These are phyloP conservation scores for Thinocorus orbignyianus DNA, from an alignment of 2,113 vertebrate species.

Conservation along the genomic window DNA sequence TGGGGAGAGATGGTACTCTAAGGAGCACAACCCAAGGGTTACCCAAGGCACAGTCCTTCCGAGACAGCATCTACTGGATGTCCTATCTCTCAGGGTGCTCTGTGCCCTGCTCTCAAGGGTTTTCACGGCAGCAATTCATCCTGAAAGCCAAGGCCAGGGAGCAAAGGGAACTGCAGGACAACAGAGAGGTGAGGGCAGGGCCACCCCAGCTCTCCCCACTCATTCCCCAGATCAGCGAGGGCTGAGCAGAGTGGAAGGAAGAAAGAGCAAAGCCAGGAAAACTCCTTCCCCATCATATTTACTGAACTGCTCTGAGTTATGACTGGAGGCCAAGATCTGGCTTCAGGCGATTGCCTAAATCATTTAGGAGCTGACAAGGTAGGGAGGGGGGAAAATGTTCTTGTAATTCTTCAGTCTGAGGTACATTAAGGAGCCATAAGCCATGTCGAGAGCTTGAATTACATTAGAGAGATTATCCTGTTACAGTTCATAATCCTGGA, in stretches of 20 bases:
- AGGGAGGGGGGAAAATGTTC: conserved; percentile 79
- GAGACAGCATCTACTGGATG: neutral
- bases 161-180: neutral
- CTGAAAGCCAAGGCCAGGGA: neutral
- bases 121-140: neutral
- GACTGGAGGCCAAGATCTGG: conserved; percentile 78
- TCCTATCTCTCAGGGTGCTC: neutral
- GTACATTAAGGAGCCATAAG: conserved; percentile 89
- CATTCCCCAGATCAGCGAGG: neutral
- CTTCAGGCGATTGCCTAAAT: conserved; percentile 85
- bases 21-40: no score
- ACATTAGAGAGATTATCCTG: conserved; percentile 88
- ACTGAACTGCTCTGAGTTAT: conserved; percentile 80
- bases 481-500: conserved; percentile 88
- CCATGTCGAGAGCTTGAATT: conserved; percentile 89
- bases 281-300: conserved; percentile 76
- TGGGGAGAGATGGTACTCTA: neutral
- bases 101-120: neutral
- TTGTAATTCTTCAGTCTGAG: conserved; percentile 87
- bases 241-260: conserved; percentile 23
- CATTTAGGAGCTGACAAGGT: conserved; percentile 83
- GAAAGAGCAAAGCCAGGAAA: conserved; percentile 52
- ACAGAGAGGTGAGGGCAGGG: neutral
- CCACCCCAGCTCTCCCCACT: neutral
- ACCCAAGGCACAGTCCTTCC: neutral